phyloP scores from a whole-genome alignment of 2,888 invertebrate species.

The Laspeyria flexula region DNA sequence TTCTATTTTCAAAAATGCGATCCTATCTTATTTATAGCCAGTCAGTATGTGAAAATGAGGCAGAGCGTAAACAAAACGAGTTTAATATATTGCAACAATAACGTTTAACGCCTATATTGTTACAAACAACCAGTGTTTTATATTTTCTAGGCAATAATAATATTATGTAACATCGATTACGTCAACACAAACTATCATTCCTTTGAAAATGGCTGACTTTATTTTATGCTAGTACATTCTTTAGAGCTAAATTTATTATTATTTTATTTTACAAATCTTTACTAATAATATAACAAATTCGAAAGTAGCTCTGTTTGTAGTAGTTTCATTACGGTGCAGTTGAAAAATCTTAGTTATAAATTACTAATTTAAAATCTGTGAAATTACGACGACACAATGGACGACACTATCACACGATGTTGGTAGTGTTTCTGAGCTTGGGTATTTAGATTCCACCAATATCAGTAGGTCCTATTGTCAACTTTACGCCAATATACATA shows the following conservation, averaged over 20 bases:
- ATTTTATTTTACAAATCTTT: no score
- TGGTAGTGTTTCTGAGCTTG: no score
- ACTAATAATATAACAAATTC: no score
- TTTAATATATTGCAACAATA: constrained; percentile 9
- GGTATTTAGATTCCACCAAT: no score
- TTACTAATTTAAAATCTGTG: no score
- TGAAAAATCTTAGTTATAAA: no score
- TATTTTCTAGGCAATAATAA: not conserved
- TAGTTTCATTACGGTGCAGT: no score
- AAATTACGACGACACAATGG: no score
- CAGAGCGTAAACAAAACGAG: constrained; percentile 1
- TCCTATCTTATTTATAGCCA: not conserved
- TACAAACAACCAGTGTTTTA: not conserved
- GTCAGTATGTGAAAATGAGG: not conserved
- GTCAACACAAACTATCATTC: constrained; percentile 1
- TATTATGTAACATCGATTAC: constrained; percentile 2
- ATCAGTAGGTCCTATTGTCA: no score
- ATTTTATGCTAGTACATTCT: not conserved
- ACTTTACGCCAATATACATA: no score
- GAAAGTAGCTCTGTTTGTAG: no score
- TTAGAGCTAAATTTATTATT: not conserved
- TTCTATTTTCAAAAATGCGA: not conserved
- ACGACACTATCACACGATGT: no score
- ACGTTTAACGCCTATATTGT: not conserved
- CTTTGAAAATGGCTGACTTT: not conserved